Evolutionary conservation across 2,888 invertebrate genomes (phyloP).

Genomic region (Meloe dianella): DNA sequence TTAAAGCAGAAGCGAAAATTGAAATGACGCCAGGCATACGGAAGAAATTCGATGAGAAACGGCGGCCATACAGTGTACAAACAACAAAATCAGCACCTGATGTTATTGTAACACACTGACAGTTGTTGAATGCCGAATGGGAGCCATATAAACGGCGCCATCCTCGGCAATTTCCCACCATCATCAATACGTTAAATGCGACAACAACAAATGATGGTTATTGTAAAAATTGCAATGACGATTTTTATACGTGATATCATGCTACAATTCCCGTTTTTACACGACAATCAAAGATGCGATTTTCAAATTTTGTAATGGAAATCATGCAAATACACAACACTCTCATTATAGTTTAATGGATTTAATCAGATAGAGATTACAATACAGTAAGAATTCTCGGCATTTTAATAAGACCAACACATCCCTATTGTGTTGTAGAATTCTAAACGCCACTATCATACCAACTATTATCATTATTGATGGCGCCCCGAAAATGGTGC

Average conservation of each 20-base stretch:
- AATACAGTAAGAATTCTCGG: background rate
- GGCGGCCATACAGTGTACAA: constrained; percentile 77
- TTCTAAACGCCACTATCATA: background rate
- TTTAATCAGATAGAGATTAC: background rate
- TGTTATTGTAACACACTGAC: constrained; percentile 86
- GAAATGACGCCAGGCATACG: constrained; percentile 60
- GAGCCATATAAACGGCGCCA: constrained; percentile 66
- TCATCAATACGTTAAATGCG: constrained; percentile 49
- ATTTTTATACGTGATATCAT: constrained; percentile 51
- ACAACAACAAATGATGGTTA: constrained; percentile 53
- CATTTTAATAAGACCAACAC: background rate
- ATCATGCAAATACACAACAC: background rate
- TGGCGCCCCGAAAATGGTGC: background rate
- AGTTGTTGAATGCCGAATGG: constrained; percentile 71
- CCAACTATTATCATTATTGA: background rate
- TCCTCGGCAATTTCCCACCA: constrained; percentile 61
- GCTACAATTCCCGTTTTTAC: background rate
- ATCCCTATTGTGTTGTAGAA: background rate
- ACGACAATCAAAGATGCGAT: background rate
- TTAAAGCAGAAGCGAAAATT: constrained; percentile 68
- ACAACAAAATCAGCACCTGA: constrained; percentile 90
- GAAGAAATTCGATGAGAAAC: constrained; percentile 44
- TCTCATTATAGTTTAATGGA: background rate
- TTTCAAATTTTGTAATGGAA: constrained; percentile 6
- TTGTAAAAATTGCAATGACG: constrained; percentile 51